Evolutionary conservation across 2,797 vertebrate genomes (phyloP).

Genomic region (Threskiornis aethiopicus): DNA sequence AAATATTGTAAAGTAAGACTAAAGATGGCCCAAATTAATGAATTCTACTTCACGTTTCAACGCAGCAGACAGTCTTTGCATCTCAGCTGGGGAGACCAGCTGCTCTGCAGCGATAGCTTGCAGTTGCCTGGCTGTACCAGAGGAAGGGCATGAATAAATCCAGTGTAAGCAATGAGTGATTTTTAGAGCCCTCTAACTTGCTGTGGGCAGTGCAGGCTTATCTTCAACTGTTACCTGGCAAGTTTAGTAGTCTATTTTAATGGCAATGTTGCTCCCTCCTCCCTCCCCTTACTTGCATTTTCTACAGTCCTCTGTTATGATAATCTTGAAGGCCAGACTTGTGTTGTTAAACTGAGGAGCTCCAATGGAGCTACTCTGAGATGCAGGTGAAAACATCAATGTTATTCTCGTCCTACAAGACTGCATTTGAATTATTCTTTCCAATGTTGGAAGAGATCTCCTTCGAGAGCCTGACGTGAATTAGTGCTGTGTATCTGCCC

Average conservation of each 20-base stretch:
- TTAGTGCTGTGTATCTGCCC: neutral
- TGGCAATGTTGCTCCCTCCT: neutral
- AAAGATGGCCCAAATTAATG: neutral
- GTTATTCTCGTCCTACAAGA: neutral
- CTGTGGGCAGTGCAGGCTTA: neutral
- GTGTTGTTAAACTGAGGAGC: neutral
- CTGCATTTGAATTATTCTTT: neutral
- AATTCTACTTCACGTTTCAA: neutral
- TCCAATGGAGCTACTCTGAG: neutral
- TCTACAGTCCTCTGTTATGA: neutral
- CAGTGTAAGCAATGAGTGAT: neutral
- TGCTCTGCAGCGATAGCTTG: neutral
- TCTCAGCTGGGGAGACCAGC: neutral
- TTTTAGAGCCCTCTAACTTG: neutral
- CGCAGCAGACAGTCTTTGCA: neutral
- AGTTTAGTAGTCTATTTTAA: neutral
- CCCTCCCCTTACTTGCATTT: neutral
- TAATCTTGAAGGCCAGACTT: neutral
- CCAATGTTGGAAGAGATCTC: neutral
- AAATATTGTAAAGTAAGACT: neutral
- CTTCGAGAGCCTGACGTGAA: neutral
- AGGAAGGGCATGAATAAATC: neutral
- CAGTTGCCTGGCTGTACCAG: neutral
- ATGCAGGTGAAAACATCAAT: neutral
- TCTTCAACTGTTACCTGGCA: neutral